phyloP scores from a whole-genome alignment of 2,797 vertebrate genomes.

The Amphiprion clarkii region DNA sequence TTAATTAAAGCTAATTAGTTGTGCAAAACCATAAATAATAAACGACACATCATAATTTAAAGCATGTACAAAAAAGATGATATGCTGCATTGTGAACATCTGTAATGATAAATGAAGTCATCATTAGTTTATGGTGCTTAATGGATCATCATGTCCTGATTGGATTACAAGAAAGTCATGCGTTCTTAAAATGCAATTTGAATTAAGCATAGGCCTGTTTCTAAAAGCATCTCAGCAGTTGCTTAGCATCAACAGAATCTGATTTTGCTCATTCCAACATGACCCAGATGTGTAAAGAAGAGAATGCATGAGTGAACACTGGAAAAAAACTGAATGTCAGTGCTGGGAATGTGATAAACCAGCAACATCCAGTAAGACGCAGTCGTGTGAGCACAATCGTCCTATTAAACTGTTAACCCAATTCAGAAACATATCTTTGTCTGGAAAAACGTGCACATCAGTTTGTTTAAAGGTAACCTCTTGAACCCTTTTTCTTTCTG shows the following conservation, averaged over 20 bases:
- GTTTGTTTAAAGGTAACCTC: too few relatives aligned
- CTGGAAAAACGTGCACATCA: too few relatives aligned
- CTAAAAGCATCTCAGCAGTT: background rate
- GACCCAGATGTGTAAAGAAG: background rate
- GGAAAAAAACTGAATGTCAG: background rate
- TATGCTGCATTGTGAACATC: background rate
- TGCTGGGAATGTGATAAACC: background rate
- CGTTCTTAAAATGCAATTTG: background rate
- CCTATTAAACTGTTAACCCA: background rate
- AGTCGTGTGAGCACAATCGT: too few relatives aligned
- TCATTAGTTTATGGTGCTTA: conserved; percentile 18
- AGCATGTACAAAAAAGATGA: conserved; percentile 12
- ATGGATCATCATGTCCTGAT: background rate
- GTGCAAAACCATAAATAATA: conserved; percentile 3
- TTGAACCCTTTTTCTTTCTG: conserved; percentile 3
- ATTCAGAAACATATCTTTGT: too few relatives aligned
- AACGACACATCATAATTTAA: conserved; percentile 4
- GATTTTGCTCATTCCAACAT: background rate
- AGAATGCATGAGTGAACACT: background rate
- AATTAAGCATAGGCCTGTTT: conserved; percentile 10
- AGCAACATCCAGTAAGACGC: background rate
- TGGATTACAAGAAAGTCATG: background rate
- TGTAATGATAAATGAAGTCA: conserved; percentile 17
- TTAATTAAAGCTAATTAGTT: background rate
- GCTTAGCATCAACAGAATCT: background rate